phyloP scores from a whole-genome alignment of 2,113 vertebrate species.

The Alligator sinensis region DNA sequence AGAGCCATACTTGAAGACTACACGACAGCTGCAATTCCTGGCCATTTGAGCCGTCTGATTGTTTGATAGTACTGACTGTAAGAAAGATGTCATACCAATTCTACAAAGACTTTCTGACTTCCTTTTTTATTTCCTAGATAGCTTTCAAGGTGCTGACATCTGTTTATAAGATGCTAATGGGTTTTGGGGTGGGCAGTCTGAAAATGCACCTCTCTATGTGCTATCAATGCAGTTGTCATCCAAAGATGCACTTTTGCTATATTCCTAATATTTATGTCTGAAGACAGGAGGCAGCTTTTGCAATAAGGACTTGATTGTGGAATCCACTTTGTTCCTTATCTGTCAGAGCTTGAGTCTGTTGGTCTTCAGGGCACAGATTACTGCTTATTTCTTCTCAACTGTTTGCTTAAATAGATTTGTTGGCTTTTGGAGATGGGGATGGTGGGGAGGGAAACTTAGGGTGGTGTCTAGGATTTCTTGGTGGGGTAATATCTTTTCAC shows the following conservation, averaged over 20 bases:
- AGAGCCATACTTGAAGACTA: not conserved
- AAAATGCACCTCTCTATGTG: not conserved
- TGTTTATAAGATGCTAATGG: not conserved
- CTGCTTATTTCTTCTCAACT: not conserved
- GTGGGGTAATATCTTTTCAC: not conserved
- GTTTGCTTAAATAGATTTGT: not conserved
- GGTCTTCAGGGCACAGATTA: not conserved
- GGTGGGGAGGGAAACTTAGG: not conserved
- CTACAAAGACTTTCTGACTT: not conserved
- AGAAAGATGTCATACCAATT: not conserved
- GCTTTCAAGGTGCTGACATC: not conserved
- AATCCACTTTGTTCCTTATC: rapidly evolving
- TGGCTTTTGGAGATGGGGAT: not conserved
- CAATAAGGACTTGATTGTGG: not conserved
- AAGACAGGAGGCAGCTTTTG: not conserved
- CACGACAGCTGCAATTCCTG: not conserved
- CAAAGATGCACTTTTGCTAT: not conserved
- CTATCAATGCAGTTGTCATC: not conserved
- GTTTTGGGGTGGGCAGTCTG: not conserved
- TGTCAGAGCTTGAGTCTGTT: not conserved
- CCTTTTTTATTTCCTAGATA: not conserved
- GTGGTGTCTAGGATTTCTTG: not conserved
- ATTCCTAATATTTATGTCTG: not conserved
- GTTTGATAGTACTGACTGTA: not conserved
- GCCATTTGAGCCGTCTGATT: not conserved